Percentiles rank a stretch among this genome's conserved stretches.
phyloP scores from a whole-genome alignment of 1,140 invertebrate species.

The Caerostris darwini region DNA sequence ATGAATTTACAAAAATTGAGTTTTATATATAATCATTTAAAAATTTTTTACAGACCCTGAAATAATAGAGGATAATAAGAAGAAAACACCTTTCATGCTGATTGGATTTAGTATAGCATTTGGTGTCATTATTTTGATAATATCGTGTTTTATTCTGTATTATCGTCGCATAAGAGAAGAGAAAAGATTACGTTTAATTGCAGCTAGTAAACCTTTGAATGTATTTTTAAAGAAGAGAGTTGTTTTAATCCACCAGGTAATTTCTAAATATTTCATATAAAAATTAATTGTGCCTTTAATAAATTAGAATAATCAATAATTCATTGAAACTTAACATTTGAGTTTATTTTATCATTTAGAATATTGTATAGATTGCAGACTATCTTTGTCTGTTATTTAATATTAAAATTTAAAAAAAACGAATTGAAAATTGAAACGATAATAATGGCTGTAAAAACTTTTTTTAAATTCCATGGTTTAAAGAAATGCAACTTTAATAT shows the following conservation, averaged over 20 bases:
- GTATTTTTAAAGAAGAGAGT: constrained; percentile 78
- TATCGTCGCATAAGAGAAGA: constrained; percentile 77
- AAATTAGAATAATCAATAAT: background rate
- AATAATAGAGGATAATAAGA: background rate
- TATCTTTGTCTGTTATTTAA: background rate
- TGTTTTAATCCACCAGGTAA: constrained; percentile 73
- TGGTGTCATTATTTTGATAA: background rate
- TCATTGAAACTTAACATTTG: background rate
- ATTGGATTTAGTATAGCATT: background rate
- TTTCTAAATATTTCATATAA: background rate
- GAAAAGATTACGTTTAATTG: constrained; percentile 57
- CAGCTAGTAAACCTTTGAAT: constrained; percentile 60
- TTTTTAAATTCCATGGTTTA: too few relatives aligned
- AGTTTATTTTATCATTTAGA: background rate
- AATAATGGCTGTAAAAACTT: background rate
- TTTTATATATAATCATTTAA: background rate
- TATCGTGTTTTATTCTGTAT: background rate
- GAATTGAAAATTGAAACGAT: background rate
- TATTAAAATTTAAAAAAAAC: background rate
- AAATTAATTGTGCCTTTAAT: background rate
- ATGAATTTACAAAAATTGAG: too few relatives aligned
- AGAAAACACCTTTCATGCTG: background rate
- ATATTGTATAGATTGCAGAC: background rate
- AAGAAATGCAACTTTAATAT: too few relatives aligned
- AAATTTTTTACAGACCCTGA: background rate